Conservation (phyloP, 2,888 invertebrate genomes). For the Oeneis ivallda region DNA sequence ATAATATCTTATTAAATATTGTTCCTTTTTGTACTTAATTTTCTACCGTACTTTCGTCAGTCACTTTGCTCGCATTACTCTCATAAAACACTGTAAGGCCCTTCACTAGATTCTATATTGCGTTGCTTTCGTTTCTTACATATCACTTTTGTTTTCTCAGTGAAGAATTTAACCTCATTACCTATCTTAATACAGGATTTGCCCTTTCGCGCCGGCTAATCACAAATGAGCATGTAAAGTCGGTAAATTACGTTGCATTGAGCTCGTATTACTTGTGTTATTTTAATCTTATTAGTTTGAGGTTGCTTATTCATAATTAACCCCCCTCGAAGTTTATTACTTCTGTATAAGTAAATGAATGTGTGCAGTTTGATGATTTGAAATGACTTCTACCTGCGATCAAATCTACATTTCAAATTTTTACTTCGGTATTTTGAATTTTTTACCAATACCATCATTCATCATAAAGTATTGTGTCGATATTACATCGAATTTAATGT, state of each 20-base stretch:
- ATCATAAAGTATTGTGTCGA: constrained; percentile 34
- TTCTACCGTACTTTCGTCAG: constrained; percentile 79
- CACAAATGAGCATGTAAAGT: constrained; percentile 81
- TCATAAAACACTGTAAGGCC: constrained; percentile 61
- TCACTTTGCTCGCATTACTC: constrained; percentile 52
- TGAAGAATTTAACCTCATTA: constrained; percentile 78
- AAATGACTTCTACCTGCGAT: constrained; percentile 45
- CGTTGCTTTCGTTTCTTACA: constrained; percentile 48
- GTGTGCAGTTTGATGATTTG: constrained; percentile 61
- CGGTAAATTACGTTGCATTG: constrained; percentile 80
- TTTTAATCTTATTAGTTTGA: constrained; percentile 63
- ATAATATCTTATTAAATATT: constrained; percentile 62
- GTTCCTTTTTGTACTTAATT: constrained; percentile 75
- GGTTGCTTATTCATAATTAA: constrained; percentile 80
- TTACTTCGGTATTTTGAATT: constrained; percentile 27
- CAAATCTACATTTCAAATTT: constrained; percentile 28
- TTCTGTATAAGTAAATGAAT: constrained; percentile 73
- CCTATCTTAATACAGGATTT: constrained; percentile 82
- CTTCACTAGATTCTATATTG: constrained; percentile 61
- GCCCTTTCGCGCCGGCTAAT: constrained; percentile 82
- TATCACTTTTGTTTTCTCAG: constrained; percentile 54
- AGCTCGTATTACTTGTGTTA: constrained; percentile 73
- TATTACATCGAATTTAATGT: constrained; percentile 29
- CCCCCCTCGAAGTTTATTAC: constrained; percentile 79
- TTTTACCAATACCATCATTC: constrained; percentile 36